Percentiles rank a stretch among this genome's conserved stretches.
These are phyloP conservation scores for Drosophila bocki DNA, from an alignment of 1,140 invertebrate genomes.

Conservation along the genomic window DNA sequence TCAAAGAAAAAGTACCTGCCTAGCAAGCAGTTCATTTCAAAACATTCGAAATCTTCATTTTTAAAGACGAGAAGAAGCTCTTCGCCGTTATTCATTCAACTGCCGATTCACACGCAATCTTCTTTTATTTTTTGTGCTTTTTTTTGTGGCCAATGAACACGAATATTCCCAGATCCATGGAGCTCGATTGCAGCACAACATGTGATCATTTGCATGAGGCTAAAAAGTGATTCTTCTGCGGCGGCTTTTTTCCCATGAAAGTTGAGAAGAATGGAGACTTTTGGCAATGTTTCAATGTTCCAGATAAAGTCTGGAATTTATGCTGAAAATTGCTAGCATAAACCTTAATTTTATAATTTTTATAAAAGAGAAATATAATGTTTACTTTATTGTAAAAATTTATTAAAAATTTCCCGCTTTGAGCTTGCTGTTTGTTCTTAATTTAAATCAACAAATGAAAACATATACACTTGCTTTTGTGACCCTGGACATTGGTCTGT, in stretches of 20 bases:
- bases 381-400: not conserved
- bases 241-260: slow-evolving; percentile 23
- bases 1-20: not conserved
- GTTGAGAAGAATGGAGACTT: slow-evolving; percentile 24
- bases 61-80: not conserved
- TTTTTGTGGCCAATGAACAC: slow-evolving; percentile 24
- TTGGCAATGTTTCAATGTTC: slow-evolving; percentile 20
- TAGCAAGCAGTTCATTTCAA: not conserved
- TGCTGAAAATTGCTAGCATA: not conserved
- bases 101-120: slow-evolving; percentile 29
- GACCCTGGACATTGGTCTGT: slow-evolving; percentile 16
- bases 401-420: not conserved
- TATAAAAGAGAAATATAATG: not conserved
- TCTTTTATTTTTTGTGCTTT: not conserved
- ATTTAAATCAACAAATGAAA: slow-evolving; percentile 2
- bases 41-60: slow-evolving; percentile 3
- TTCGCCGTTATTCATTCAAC: not conserved
- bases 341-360: not conserved
- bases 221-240: slow-evolving; percentile 6
- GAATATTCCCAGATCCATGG: slow-evolving; percentile 44
- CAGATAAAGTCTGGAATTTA: not conserved
- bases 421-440: not conserved
- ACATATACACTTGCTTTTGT: slow-evolving; percentile 5
- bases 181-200: slow-evolving; percentile 40
- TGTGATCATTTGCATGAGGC: slow-evolving; percentile 43